Evolutionary conservation across 2,888 invertebrate species (phyloP), one percentile per base, ranked within the genome.

Genomic region (Nephrocerus scutellatus): DNA sequence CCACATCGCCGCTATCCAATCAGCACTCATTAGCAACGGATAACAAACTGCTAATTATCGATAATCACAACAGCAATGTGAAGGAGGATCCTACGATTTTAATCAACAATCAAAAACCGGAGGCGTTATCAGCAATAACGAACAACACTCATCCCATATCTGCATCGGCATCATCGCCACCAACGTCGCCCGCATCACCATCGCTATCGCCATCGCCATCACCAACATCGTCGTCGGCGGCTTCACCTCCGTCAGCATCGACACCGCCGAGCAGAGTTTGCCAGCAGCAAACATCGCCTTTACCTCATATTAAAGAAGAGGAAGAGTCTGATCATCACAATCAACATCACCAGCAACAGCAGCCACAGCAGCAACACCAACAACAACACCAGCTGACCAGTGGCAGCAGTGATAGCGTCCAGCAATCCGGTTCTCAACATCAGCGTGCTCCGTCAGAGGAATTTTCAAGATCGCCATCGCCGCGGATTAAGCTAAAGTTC

Each of bases 281-380:
- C 48, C 68, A 65, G 45, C 57, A 79, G 60, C 77, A 82, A 71
- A 77, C 82, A 52, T 80, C 84, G 35, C 80, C 83, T 43, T 72
- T 86, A 49, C 86, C 85, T 53, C 86, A 86, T 56, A 86, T 86
- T 50, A 82, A 84, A 62, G 86, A 86, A 63, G 86, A 86, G 66
- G 85, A 85, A 68, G 82, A 82, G 62, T 66, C 53, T 57, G 69
- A 66, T 44, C 66, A 62, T 47, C 53, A 73, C 72, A 55, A 74
- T 72, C 51, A 72, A 70, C 26, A 72, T 36, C 46, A 32, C 33
- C 25, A 6, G 25, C 71, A 7, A 72, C 71, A n/a, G 57, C 71
- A 48, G 70, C 45, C 72, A 68, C 12, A 72, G 67, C 51, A 56
- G 41, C 51, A 50, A 43, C 33, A 47, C 48, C 36, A 54, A 37